Conservation (phyloP, 2,888 invertebrate species). For the Girardia tigrina region DNA sequence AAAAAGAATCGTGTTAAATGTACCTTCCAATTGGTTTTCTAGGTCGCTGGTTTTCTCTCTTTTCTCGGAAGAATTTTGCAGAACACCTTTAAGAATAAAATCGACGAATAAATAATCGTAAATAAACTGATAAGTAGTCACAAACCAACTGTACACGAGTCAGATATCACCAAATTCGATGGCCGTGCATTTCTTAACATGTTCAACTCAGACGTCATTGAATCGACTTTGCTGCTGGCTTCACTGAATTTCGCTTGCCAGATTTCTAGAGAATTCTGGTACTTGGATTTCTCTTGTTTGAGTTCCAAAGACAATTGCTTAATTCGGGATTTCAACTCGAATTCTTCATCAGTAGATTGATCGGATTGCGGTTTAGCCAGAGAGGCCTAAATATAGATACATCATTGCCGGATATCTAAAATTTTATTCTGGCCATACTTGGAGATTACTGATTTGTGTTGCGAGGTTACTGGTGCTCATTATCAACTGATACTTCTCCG, state of each 20-base stretch:
- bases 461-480: not conserved
- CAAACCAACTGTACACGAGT: not conserved
- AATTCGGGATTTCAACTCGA: not conserved
- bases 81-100: not conserved
- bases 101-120: not conserved
- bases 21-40: not conserved
- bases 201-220: not conserved
- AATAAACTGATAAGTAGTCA: not conserved
- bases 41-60: not conserved
- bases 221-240: not conserved
- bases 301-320: not conserved
- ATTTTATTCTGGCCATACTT: too few relatives aligned
- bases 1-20: not conserved
- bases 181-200: not conserved
- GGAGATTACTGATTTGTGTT: not conserved
- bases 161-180: not conserved
- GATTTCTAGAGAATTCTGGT: not conserved
- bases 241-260: not conserved
- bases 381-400: too few relatives aligned
- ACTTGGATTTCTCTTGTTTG: not conserved
- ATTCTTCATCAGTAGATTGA: not conserved
- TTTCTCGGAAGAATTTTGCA: not conserved
- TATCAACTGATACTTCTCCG: not conserved
- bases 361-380: not conserved
- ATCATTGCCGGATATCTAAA: too few relatives aligned